Conservation (phyloP, 2,797 vertebrate genomes). For the Limnodromus scolopaceus region DNA sequence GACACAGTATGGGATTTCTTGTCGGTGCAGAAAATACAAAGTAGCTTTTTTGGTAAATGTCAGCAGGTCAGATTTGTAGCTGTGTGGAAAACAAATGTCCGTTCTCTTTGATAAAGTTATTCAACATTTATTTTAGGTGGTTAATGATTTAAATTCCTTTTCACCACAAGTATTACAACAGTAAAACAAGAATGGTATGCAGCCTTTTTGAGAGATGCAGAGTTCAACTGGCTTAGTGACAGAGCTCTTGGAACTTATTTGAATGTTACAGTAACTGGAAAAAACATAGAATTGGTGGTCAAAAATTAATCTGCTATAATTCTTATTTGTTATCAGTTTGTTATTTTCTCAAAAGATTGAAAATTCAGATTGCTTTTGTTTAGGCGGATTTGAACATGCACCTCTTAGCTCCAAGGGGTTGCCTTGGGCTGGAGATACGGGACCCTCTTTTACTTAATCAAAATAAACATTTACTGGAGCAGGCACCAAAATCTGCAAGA, state of each 20-base stretch:
- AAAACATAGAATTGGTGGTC: neutral
- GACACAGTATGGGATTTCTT: neutral
- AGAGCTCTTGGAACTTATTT: neutral
- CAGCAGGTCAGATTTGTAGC: neutral
- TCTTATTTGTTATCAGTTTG: neutral
- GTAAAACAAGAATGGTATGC: neutral
- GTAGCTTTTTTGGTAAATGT: neutral
- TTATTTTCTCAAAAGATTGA: neutral
- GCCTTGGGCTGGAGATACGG: neutral
- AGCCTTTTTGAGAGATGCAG: neutral
- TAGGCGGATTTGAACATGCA: neutral
- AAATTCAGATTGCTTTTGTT: neutral
- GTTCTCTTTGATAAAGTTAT: neutral
- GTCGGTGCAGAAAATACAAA: neutral
- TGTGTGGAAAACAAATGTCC: neutral
- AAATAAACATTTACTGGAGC: neutral
- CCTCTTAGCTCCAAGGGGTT: neutral
- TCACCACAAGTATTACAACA: neutral
- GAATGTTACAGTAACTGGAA: neutral
- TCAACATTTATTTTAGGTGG: conserved; percentile 32
- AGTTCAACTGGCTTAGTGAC: neutral
- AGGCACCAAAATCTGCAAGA: neutral
- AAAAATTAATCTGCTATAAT: neutral
- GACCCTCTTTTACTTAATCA: neutral
- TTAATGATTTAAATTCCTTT: conserved; percentile 22